Evolutionary conservation across 2,888 invertebrate species (phyloP).

Genomic region (Parascotia fuliginaria): DNA sequence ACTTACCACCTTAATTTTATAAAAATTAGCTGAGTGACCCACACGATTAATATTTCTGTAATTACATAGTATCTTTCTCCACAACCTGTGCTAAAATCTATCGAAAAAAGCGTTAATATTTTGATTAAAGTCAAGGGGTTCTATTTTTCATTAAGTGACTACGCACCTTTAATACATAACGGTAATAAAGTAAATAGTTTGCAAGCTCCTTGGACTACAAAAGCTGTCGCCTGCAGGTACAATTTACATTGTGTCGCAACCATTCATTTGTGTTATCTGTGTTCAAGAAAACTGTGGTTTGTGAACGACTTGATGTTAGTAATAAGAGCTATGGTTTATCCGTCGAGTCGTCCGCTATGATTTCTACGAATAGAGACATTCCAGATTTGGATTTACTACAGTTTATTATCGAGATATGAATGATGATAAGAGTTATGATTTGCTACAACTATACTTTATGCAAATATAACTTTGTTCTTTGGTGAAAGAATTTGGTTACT

Average conservation of each 20-base stretch:
- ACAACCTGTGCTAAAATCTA: too few species aligned
- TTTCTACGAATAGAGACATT: constrained; percentile 61
- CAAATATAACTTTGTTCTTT: not conserved
- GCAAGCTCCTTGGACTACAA: constrained; percentile 17
- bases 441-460: too few species aligned
- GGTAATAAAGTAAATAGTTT: constrained; percentile 25
- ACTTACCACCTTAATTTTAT: too few species aligned
- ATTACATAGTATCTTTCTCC: too few species aligned
- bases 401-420: too few species aligned
- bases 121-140: too few species aligned
- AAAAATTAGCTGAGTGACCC: too few species aligned
- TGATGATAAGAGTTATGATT: too few species aligned
- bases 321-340: constrained; percentile 38
- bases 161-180: not conserved
- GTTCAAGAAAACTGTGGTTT: constrained; percentile 43
- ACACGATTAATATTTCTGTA: too few species aligned
- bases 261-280: constrained; percentile 29
- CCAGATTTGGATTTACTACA: constrained; percentile 43
- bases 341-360: constrained; percentile 39
- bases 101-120: too few species aligned
- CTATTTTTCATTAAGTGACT: not conserved
- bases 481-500: not conserved
- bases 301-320: constrained; percentile 35
- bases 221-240: constrained; percentile 24
- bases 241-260: constrained; percentile 35